phyloP scores from a whole-genome alignment of 2,888 invertebrate species.

The Folsomia manolachei region DNA sequence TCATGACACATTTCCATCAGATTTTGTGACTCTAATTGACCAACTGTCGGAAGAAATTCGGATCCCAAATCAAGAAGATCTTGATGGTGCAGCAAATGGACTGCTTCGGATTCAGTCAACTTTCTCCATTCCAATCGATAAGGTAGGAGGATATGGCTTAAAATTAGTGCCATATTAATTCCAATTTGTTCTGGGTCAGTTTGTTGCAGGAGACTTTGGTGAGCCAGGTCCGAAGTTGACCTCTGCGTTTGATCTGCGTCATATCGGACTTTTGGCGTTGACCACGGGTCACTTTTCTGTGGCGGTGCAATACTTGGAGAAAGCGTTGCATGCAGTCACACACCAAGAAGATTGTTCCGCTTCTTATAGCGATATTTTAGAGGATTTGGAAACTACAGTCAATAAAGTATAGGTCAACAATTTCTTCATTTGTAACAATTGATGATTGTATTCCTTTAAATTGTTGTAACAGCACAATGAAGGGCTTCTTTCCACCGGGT shows the following conservation, averaged over 20 bases:
- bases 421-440: no score
- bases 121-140: neutral
- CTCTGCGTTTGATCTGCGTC: neutral
- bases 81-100: neutral
- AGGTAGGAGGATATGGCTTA: no score
- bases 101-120: neutral
- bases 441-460: neutral
- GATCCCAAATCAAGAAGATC: neutral
- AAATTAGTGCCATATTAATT: no score
- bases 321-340: no score
- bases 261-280: neutral
- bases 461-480: neutral
- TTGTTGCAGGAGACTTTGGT: neutral
- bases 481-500: neutral
- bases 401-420: no score
- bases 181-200: neutral
- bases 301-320: neutral
- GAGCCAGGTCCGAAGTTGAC: neutral
- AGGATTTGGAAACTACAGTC: no score
- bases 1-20: neutral
- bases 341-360: no score
- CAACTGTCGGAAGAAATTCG: neutral
- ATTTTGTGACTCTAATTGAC: neutral
- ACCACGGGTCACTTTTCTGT: neutral
- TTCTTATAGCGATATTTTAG: no score